phyloP scores from a whole-genome alignment of 2,113 vertebrate species.

The Tupaia tana region DNA sequence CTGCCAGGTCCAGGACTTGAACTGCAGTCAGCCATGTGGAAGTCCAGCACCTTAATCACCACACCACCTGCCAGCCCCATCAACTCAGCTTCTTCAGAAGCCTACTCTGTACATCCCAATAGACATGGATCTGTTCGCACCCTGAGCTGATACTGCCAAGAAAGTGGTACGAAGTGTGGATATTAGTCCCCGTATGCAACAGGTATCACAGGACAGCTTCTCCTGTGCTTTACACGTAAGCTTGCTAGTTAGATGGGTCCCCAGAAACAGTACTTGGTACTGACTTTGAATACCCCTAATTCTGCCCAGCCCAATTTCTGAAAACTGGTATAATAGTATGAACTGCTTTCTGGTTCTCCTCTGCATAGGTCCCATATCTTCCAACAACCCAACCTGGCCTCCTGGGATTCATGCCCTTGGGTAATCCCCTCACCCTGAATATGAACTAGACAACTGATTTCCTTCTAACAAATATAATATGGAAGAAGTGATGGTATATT shows the following conservation, averaged over 20 bases:
- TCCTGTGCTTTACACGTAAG: conserved; percentile 33
- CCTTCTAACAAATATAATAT: conserved; percentile 47
- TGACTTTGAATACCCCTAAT: neutral
- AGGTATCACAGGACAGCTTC: neutral
- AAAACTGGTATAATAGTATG: conserved; percentile 9
- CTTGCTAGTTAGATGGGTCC: neutral
- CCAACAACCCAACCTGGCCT: conserved; percentile 2
- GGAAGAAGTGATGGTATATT: conserved; percentile 26
- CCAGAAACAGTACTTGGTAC: neutral
- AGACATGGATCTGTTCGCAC: neutral
- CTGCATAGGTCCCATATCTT: neutral
- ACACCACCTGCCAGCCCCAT: too few species aligned
- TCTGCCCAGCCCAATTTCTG: conserved; percentile 23
- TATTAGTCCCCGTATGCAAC: neutral
- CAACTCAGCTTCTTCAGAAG: neutral
- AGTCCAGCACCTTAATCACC: too few species aligned
- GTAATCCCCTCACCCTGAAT: neutral
- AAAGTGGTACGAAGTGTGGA: neutral
- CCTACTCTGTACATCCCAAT: neutral
- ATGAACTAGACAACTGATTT: neutral
- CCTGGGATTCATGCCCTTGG: neutral
- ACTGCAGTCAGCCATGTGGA: too few species aligned
- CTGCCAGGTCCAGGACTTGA: too few species aligned
- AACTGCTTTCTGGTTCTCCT: conserved; percentile 36
- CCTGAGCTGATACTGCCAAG: conserved; percentile 19